These are phyloP conservation scores for Phylloscopus whistleri DNA, from an alignment of 2,113 vertebrate species.

Conservation along the genomic window DNA sequence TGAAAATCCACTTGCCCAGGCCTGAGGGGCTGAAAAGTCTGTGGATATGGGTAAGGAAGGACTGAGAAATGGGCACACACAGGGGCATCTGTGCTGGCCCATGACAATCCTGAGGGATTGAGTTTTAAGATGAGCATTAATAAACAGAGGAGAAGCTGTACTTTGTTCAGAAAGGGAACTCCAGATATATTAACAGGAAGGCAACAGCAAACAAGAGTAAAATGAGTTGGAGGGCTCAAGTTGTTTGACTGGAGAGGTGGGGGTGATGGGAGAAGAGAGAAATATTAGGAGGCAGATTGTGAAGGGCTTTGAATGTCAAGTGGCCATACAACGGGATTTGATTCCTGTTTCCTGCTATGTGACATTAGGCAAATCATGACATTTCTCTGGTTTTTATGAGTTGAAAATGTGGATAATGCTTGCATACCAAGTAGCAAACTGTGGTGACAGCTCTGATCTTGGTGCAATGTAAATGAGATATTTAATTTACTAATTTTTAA, in stretches of 20 bases:
- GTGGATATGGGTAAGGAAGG: not conserved
- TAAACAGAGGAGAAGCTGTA: not conserved
- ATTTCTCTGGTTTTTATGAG: conserved; percentile 5
- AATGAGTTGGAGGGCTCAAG: not conserved
- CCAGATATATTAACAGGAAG: not conserved
- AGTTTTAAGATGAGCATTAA: not conserved
- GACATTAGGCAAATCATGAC: conserved; percentile 50
- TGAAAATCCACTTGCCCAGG: not conserved
- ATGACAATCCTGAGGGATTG: not conserved
- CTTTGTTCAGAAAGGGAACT: not conserved
- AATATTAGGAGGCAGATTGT: conserved; percentile 13
- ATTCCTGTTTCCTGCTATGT: conserved; percentile 45
- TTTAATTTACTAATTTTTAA: conserved; percentile 9
- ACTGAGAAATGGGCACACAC: not conserved
- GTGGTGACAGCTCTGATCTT: not conserved
- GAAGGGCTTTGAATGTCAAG: conserved; percentile 60
- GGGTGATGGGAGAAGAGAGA: not conserved
- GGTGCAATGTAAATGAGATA: not conserved
- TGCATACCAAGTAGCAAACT: conserved; percentile 11
- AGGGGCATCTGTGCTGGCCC: not conserved
- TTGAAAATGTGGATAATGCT: not conserved
- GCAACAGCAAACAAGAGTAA: not conserved
- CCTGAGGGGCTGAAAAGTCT: not conserved
- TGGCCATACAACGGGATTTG: conserved; percentile 36
- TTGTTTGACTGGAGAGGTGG: not conserved